Conservation (phyloP, 2,797 vertebrate species). For the Galago senegalensis region DNA sequence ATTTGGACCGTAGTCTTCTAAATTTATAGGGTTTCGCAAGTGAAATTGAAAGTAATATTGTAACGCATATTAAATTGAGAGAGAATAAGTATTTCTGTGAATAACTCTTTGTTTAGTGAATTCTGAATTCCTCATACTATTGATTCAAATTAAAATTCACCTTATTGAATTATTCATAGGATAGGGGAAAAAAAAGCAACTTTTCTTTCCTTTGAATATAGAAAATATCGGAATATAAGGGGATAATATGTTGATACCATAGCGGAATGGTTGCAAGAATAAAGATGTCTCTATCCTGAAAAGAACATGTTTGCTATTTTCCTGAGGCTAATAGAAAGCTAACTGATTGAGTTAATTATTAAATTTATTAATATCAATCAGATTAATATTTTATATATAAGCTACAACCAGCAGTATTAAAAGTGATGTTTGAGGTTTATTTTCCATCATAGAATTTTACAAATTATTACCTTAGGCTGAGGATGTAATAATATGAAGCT, state of each 20-base stretch:
- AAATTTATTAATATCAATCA: not conserved
- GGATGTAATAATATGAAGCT: not conserved
- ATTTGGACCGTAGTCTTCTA: not conserved
- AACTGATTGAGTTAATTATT: not conserved
- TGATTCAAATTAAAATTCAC: conserved; percentile 33
- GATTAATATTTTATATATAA: not conserved
- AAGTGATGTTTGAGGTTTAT: not conserved
- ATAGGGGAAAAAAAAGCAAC: not conserved
- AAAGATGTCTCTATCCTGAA: not conserved
- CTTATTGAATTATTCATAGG: conserved; percentile 6
- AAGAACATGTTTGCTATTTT: not conserved
- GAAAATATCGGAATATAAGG: conserved; percentile 1
- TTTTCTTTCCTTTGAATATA: not conserved
- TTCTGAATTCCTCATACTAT: not conserved
- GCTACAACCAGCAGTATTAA: not conserved
- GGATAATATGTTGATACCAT: not conserved
- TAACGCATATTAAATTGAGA: conserved; percentile 3
- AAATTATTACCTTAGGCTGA: not conserved
- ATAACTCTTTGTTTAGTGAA: not conserved
- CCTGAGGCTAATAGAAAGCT: not conserved
- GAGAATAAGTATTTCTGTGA: not conserved
- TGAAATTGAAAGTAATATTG: conserved; percentile 26
- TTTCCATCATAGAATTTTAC: not conserved
- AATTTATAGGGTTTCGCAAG: not conserved
- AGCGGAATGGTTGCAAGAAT: not conserved